Evolutionary conservation across 2,888 invertebrate genomes (phyloP).

Genomic region (Chelonus formosanus): DNA sequence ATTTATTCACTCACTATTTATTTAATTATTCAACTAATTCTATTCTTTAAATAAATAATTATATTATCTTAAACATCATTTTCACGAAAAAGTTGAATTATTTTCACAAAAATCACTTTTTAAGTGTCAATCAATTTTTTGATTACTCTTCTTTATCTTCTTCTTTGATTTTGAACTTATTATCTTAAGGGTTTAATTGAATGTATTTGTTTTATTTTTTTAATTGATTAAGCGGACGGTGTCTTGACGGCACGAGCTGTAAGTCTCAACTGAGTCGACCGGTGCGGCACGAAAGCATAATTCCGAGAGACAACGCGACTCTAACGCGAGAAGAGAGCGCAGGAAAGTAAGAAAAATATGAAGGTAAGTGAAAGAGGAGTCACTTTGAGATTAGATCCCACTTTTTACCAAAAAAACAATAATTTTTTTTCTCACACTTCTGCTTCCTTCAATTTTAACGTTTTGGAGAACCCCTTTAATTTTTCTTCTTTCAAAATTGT

Average conservation of each 20-base stretch:
- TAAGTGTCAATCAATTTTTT: not conserved
- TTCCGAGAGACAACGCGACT: slow-evolving; percentile 55
- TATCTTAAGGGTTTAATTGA: too few species aligned
- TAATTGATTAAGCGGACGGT: slow-evolving; percentile 37
- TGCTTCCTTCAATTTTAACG: not conserved
- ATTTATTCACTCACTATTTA: not conserved
- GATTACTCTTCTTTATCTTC: not conserved
- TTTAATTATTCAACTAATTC: not conserved
- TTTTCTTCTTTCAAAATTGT: too few species aligned
- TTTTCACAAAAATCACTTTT: not conserved
- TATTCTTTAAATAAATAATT: too few species aligned
- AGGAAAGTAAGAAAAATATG: slow-evolving; percentile 28
- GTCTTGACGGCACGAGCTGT: slow-evolving; percentile 62
- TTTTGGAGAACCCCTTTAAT: too few species aligned
- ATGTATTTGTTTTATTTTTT: not conserved
- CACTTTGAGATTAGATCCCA: slow-evolving; percentile 4
- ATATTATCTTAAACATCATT: not conserved
- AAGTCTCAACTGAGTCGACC: slow-evolving; percentile 63
- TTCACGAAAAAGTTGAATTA: not conserved
- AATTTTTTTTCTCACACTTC: slow-evolving; percentile 1
- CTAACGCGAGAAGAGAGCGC: slow-evolving; percentile 28
- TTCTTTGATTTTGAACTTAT: too few species aligned
- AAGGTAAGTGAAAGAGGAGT: slow-evolving; percentile 25
- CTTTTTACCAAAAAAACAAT: not conserved
- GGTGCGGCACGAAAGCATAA: slow-evolving; percentile 61